Percentiles rank a stretch among this genome's conserved stretches.
Evolutionary conservation across 1,140 invertebrate species (phyloP).

Genomic region (Saccostrea glomerata): DNA sequence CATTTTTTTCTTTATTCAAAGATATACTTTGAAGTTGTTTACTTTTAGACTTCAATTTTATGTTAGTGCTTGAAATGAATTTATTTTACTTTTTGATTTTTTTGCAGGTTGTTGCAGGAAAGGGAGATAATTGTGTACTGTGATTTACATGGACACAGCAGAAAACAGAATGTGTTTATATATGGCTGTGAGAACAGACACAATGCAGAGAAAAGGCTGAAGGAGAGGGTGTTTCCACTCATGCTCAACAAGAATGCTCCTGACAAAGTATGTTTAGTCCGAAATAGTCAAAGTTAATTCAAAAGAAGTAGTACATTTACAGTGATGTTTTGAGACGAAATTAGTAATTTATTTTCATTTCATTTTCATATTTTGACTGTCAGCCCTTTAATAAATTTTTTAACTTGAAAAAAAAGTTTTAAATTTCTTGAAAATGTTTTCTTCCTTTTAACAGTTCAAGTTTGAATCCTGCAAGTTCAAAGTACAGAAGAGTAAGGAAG

Average conservation of each 20-base stretch:
- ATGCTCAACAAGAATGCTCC: conserved; percentile 95
- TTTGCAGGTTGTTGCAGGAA: conserved; percentile 86
- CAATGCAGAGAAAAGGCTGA: conserved; percentile 85
- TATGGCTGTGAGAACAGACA: conserved; percentile 91
- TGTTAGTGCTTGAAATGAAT: not conserved
- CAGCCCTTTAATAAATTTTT: too few species aligned
- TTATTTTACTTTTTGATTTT: not conserved
- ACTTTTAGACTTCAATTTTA: not conserved
- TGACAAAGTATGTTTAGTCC: conserved; percentile 85
- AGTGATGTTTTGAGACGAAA: too few species aligned
- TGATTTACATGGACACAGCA: conserved; percentile 79
- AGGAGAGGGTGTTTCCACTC: conserved; percentile 93
- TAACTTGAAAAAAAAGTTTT: too few species aligned
- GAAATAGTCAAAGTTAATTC: too few species aligned
- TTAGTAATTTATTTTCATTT: too few species aligned
- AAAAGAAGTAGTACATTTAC: too few species aligned
- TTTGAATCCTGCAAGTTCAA: conserved; percentile 96
- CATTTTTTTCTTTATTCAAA: not conserved
- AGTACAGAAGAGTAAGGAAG: conserved; percentile 94
- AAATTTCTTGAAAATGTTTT: not conserved
- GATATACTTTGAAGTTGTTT: not conserved
- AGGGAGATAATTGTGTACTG: conserved; percentile 84
- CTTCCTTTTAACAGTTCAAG: conserved; percentile 84
- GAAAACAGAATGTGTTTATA: conserved; percentile 79
- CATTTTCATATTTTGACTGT: too few species aligned